Evolutionary conservation across 2,888 invertebrate species (phyloP).

Genomic region (Thymelicus sylvestris): DNA sequence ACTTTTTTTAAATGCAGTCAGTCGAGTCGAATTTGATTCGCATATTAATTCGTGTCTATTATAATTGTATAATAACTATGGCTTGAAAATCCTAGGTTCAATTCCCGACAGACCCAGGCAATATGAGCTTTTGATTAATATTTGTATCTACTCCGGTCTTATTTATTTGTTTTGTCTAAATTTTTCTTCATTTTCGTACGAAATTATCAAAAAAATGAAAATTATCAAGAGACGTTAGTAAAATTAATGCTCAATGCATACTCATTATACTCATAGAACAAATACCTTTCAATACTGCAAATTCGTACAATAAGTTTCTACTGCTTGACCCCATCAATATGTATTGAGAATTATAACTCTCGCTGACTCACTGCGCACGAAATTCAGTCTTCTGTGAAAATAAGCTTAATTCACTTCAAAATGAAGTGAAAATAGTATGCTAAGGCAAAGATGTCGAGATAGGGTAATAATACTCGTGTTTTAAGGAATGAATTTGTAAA

Average conservation of each 20-base stretch:
- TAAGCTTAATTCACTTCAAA: conserved; percentile 46
- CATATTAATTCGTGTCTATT: too few relatives aligned
- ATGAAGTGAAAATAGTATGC: conserved; percentile 46
- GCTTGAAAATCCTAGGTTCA: too few relatives aligned
- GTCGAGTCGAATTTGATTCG: too few relatives aligned
- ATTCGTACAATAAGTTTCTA: conserved; percentile 18
- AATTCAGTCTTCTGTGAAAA: conserved; percentile 42
- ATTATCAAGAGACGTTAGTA: not conserved
- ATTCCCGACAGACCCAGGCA: too few relatives aligned
- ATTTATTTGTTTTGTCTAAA: too few relatives aligned
- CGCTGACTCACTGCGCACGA: conserved; percentile 27
- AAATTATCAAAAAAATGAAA: not conserved
- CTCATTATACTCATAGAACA: not conserved
- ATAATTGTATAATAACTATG: too few relatives aligned
- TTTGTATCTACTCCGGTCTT: too few relatives aligned
- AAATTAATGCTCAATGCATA: not conserved
- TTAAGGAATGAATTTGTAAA: not conserved
- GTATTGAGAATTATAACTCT: conserved; percentile 33
- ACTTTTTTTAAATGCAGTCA: too few relatives aligned
- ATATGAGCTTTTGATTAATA: too few relatives aligned
- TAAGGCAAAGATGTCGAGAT: conserved; percentile 38
- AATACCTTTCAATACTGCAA: conserved; percentile 3
- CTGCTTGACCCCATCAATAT: conserved; percentile 35
- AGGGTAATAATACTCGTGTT: not conserved
- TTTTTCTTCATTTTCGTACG: too few relatives aligned